Evolutionary conservation across 2,797 vertebrate genomes (phyloP).

Genomic region (Fratercula arctica): DNA sequence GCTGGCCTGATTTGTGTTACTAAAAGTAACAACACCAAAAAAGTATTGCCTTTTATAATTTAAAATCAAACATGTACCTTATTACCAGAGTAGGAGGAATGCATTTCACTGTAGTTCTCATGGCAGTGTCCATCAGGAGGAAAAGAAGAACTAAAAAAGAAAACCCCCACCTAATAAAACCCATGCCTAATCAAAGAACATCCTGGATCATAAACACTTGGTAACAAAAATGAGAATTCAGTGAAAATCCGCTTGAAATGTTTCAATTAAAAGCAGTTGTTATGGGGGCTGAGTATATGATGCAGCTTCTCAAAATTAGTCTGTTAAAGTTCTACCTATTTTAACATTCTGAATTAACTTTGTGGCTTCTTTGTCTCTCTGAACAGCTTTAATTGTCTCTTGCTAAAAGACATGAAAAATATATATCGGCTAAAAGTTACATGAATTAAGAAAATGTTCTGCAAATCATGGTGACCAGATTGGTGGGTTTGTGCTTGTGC

Average conservation of each 20-base stretch:
- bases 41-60: neutral
- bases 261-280: neutral
- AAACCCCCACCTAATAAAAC: neutral
- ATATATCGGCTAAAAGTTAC: neutral
- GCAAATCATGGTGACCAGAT: accelerated
- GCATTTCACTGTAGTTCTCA: neutral
- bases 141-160: neutral
- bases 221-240: neutral
- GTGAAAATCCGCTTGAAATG: neutral
- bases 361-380: neutral
- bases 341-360: neutral
- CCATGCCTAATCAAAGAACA: neutral
- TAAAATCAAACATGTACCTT: neutral
- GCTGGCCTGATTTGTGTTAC: constrained; percentile 14
- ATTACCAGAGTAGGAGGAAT: neutral
- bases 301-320: neutral
- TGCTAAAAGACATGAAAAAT: neutral
- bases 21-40: neutral
- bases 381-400: neutral
- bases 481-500: neutral
- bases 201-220: neutral
- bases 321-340: neutral
- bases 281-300: neutral
- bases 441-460: neutral
- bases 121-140: neutral